phyloP scores from a whole-genome alignment of 2,888 invertebrate species.

The Acrobasis consociella region DNA sequence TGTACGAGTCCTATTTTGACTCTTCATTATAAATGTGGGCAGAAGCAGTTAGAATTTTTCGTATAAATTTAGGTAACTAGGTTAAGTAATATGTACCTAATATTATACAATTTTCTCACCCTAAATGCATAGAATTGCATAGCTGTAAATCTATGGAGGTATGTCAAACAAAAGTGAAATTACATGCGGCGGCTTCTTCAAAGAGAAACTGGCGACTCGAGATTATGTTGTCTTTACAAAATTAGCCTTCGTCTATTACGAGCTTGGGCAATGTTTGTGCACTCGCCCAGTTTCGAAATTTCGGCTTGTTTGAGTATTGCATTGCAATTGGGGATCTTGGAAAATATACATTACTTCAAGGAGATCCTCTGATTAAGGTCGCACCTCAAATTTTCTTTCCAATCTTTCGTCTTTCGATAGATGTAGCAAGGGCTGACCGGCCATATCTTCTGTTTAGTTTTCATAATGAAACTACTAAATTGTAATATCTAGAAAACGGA shows the following conservation, averaged over 20 bases:
- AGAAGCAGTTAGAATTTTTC: too few relatives aligned
- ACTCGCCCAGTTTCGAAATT: conserved; percentile 55
- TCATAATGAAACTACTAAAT: too few relatives aligned
- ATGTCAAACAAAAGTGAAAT: conserved; percentile 56
- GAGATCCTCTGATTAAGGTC: not conserved
- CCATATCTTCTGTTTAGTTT: too few relatives aligned
- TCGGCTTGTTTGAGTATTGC: conserved; percentile 36
- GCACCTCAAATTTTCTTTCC: not conserved
- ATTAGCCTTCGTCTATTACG: conserved; percentile 65
- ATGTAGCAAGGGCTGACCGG: too few relatives aligned
- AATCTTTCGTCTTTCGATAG: too few relatives aligned
- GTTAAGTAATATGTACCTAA: not conserved
- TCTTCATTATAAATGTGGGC: too few relatives aligned
- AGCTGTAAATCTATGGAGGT: conserved; percentile 26
- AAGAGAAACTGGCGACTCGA: conserved; percentile 59
- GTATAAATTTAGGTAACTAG: not conserved
- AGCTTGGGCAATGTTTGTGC: conserved; percentile 66
- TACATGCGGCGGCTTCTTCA: conserved; percentile 61
- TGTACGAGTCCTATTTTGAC: too few relatives aligned
- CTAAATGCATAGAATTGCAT: conserved; percentile 23
- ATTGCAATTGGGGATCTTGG: conserved; percentile 1
- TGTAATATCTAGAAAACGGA: too few relatives aligned
- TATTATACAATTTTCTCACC: conserved; percentile 15
- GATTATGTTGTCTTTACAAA: conserved; percentile 75
- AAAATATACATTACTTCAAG: not conserved